Percentiles rank a stretch among this genome's conserved stretches.
These are phyloP conservation scores for Dasyprocta punctata DNA, from an alignment of 2,113 vertebrate genomes.

Conservation along the genomic window DNA sequence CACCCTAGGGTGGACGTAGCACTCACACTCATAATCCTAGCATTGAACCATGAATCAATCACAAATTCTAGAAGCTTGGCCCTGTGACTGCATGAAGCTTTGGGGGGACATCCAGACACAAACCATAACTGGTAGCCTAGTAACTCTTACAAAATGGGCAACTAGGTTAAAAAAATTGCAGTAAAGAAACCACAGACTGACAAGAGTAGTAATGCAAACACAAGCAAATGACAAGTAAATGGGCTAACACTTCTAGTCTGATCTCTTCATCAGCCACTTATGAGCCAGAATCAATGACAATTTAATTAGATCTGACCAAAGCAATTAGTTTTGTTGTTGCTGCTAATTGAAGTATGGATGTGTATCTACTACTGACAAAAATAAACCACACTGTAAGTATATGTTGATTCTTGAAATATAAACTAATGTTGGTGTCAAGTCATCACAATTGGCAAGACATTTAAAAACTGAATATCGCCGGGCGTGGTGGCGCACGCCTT, in stretches of 20 bases:
- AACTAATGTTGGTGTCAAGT: background rate
- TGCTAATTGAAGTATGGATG: conserved; percentile 26
- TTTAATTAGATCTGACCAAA: conserved; percentile 39
- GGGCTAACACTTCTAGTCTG: background rate
- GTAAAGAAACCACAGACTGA: conserved; percentile 27
- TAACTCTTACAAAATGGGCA: background rate
- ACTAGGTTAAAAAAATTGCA: background rate
- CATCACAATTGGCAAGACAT: background rate
- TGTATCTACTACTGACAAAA: background rate
- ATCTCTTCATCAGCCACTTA: background rate
- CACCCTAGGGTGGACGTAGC: too few relatives aligned
- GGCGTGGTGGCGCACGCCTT: too few relatives aligned
- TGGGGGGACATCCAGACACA: too few relatives aligned
- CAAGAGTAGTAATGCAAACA: background rate
- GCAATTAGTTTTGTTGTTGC: background rate
- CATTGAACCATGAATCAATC: too few relatives aligned
- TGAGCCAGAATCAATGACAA: conserved; percentile 13
- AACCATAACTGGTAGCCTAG: background rate
- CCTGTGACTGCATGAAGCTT: too few relatives aligned
- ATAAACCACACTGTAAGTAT: background rate
- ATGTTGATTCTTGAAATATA: background rate
- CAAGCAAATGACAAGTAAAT: background rate
- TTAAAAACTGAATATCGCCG: background rate
- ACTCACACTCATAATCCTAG: too few relatives aligned
- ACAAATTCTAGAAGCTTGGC: too few relatives aligned